These are phyloP conservation scores for Tetranychus cinnabarinus DNA, from an alignment of 1,140 invertebrate species.

Conservation along the genomic window DNA sequence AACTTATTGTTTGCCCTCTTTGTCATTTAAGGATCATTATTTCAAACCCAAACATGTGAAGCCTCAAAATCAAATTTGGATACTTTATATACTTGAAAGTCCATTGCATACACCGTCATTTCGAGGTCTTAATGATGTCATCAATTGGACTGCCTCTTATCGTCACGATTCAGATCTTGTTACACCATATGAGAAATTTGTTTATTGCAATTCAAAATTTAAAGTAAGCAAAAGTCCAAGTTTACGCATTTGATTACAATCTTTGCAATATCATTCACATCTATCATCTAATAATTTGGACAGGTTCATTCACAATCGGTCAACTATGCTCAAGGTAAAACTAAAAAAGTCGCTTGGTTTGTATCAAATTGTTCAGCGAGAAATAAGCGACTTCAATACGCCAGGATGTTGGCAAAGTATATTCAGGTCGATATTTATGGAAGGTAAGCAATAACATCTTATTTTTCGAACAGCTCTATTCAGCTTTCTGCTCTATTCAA, in stretches of 20 bases:
- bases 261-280: too few relatives aligned
- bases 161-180: conserved; percentile 80
- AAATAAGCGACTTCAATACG: conserved; percentile 64
- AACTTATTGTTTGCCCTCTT: not conserved
- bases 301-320: not conserved
- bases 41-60: conserved; percentile 31
- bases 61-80: conserved; percentile 52
- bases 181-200: conserved; percentile 78
- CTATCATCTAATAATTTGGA: not conserved
- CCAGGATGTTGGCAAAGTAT: conserved; percentile 54
- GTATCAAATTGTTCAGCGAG: conserved; percentile 80
- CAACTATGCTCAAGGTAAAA: conserved; percentile 29
- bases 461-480: too few relatives aligned
- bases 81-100: conserved; percentile 73
- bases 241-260: too few relatives aligned
- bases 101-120: conserved; percentile 74
- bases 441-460: not conserved
- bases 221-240: not conserved
- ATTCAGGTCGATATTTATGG: conserved; percentile 83
- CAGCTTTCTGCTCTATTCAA: too few relatives aligned
- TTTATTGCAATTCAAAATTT: not conserved
- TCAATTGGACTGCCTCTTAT: conserved; percentile 91
- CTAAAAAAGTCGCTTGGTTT: conserved; percentile 86
- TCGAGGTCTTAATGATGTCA: conserved; percentile 40
- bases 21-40: conserved; percentile 35